Evolutionary conservation across 2,888 invertebrate species (phyloP).

Genomic region (Philhelius pedissequus): DNA sequence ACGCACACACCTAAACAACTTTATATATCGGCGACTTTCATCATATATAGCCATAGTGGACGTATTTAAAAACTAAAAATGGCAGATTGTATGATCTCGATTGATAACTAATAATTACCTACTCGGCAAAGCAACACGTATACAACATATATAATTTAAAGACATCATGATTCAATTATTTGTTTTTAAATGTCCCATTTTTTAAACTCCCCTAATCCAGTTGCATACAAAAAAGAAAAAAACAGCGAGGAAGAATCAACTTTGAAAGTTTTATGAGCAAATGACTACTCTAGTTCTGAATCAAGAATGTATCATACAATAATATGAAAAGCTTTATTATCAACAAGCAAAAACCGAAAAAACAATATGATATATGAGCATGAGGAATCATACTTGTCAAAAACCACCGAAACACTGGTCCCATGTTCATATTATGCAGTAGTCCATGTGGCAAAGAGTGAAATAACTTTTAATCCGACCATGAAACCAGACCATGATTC

Average conservation of each 20-base stretch:
- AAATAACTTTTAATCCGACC: conserved; percentile 18
- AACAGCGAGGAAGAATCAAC: background rate
- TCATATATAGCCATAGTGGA: no score
- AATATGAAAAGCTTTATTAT: background rate
- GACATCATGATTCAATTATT: no score
- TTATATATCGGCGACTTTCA: no score
- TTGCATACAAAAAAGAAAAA: background rate
- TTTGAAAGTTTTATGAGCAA: background rate
- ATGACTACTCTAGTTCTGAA: background rate
- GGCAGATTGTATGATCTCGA: no score
- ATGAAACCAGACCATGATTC: conserved; percentile 15
- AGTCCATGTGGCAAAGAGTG: background rate
- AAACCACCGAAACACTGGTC: background rate
- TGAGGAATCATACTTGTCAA: background rate
- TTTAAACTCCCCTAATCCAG: background rate
- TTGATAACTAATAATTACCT: no score
- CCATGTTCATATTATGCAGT: background rate
- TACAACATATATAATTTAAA: no score
- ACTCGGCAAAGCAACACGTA: no score
- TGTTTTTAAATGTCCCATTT: background rate
- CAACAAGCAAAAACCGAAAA: background rate
- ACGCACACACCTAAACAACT: no score
- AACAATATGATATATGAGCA: conserved; percentile 5
- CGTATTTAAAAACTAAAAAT: no score
- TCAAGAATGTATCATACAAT: background rate